These are phyloP conservation scores for Entomyzon cyanotis DNA, from an alignment of 2,113 vertebrate species.

Conservation along the genomic window DNA sequence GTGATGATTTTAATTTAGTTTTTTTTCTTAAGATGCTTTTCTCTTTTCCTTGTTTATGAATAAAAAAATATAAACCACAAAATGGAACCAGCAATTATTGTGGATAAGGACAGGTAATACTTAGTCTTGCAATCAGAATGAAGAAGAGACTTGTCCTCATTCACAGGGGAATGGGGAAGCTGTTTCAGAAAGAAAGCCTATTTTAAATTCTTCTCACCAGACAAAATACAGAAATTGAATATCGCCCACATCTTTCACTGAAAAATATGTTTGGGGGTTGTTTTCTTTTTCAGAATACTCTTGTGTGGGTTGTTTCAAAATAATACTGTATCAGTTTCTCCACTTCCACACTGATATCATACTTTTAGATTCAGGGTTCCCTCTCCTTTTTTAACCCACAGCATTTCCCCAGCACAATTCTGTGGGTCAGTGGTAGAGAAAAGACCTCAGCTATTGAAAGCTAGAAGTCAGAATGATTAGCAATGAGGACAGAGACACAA, in stretches of 20 bases:
- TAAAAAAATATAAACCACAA: neutral
- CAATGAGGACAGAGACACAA: neutral
- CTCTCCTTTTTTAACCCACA: neutral
- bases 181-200: neutral
- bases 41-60: neutral
- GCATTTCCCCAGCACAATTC: neutral
- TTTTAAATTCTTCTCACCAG: neutral
- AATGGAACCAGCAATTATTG: constrained; percentile 70
- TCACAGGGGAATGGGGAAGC: neutral
- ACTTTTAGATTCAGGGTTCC: neutral
- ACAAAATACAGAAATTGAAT: neutral
- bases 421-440: neutral
- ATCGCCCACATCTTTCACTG: neutral
- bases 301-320: neutral
- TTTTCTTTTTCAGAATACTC: neutral
- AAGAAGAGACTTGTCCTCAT: neutral
- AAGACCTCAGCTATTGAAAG: neutral
- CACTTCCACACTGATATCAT: neutral
- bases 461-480: neutral
- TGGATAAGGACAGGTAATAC: constrained; percentile 90
- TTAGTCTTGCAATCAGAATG: neutral
- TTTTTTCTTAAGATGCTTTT: neutral
- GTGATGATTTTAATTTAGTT: neutral
- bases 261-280: neutral
- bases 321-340: neutral